Base-by-base conservation (phyloP, 2,113 vertebrate species). In the Hypocryptadius cinnamomeus region DNA sequence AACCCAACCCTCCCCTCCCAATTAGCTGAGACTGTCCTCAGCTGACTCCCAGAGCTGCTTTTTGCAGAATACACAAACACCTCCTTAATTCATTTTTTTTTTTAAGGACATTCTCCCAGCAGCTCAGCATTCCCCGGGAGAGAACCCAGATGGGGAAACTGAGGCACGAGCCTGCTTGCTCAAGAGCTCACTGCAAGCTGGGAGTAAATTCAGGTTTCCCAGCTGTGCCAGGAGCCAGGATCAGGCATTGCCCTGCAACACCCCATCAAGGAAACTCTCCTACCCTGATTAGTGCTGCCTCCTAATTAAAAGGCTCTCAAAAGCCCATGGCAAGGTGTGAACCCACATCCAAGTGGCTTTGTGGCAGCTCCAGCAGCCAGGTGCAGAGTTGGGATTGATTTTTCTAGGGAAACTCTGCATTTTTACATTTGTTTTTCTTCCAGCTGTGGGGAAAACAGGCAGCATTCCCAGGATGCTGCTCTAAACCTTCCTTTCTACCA, bases 21-120 rank as follows among this genome's bases (percentile, higher is more conserved):
- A 9, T 68, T 56, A 85, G 24, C 85, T 0, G 1, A 50, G 42
- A 2, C 42, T 93, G 94, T 95, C 95, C 95, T 95, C 79, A 15
- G 79, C 79, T 88, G 91, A 92, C 94, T 92, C 89, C 68, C 39
- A 14, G 92, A 65, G 72, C 60, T 53, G 15, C 68, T 56, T 82
- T 60, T 83, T 48, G 30, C 45, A 42, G 82, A 74, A 79, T 44
- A 39, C 79, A 72, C 76, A 64, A 64, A 71, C 59, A 33, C 11
- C 23, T 44, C 59, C 33, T 80, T 57, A 6, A 25, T 87, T 56
- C 33, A 13, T 20, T 31, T 54, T 54, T 33, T 48, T 51, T 73
- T 19, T 18, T 1, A 28, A 42, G 50, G 13, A 14, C 13, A 13
- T 65, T 69, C 37, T 57, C 74, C 33, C 16, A 0, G n/a, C 77